Base-by-base conservation (phyloP, 2,113 vertebrate genomes). In the Eublepharis macularius region DNA sequence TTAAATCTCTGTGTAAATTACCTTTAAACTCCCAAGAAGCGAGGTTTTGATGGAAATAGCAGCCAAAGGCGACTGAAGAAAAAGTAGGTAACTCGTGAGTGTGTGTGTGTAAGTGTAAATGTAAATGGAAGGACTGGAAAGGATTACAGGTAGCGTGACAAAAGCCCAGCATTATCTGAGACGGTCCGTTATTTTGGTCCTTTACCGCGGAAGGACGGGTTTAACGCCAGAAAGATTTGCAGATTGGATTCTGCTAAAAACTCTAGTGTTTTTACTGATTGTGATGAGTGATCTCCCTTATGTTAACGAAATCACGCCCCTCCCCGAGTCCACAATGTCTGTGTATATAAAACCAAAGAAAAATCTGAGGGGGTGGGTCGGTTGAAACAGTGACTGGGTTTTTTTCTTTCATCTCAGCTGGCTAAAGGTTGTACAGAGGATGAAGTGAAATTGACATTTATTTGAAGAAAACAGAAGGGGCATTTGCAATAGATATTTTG, bases 1-100 rank as follows among this genome's bases (percentile, higher is more conserved):
- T 94, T 93, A 91, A 93, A 87, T 94, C 90, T 94, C 87, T 81
- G 92, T 4, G 70, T 89, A 76, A 60, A 85, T 90, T n/a, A 47
- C 66, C 51, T 86, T 87, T 89, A 2, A 80, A 65, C 72, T 54
- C 26, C 0, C 21, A 9, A 4, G 7, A 1, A 0, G 6, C 6
- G 16, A 49, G 65, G 3, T 10, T 80, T 11, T 0, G 0, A 4
- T 1, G 47, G 0, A 1, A 41, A 24, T 6, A 19, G 2, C 17
- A 45, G 32, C 2, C 32, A 6, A 26, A 60, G 41, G 4, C 1
- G 1, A 2, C 7, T 3, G 45, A 3, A 5, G 0, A 36, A 1
- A 4, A 17, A 29, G 34, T 7, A 43, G 57, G 2, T 79, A 29
- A 32, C 39, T 43, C 24, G 24, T 12, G 21, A 7, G 39, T 2